Percentiles rank a stretch among this genome's conserved stretches.
Evolutionary conservation across 2,797 vertebrate species (phyloP).

Genomic region (Rhinella marina): DNA sequence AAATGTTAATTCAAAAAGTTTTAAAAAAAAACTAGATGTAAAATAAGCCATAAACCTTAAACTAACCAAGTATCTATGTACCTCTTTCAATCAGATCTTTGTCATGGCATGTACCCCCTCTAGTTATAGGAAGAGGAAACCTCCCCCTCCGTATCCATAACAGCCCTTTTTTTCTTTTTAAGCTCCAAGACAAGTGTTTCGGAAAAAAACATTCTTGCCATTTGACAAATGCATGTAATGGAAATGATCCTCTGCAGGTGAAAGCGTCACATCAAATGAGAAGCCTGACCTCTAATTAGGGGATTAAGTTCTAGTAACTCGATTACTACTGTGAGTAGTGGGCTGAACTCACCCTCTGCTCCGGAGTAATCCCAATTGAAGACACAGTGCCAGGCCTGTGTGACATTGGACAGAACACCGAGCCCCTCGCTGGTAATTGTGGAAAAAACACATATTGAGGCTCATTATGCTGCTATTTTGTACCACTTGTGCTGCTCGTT

Average conservation of each 20-base stretch:
- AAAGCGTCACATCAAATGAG: conserved; percentile 45
- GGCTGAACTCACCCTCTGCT: conserved; percentile 32
- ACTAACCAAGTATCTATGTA: neutral
- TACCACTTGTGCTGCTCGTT: neutral
- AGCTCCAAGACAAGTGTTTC: neutral
- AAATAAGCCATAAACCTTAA: neutral
- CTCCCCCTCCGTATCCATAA: no score
- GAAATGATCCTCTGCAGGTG: conserved; percentile 40
- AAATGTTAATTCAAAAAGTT: no score
- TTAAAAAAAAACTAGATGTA: neutral
- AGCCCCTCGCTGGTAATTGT: conserved; percentile 24
- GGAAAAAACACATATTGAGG: neutral
- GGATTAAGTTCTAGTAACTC: conserved; percentile 58
- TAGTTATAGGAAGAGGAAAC: neutral
- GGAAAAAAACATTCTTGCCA: neutral
- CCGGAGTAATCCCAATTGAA: conserved; percentile 51
- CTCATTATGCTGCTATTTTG: neutral
- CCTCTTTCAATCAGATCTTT: neutral
- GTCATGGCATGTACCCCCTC: neutral
- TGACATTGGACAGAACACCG: conserved; percentile 55
- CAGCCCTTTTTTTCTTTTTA: neutral
- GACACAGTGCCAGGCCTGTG: conserved; percentile 49
- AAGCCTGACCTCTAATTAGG: conserved; percentile 56
- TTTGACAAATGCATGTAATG: conserved; percentile 33
- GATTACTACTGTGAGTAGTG: conserved; percentile 54